A percentile compares a stretch with the other conserved stretches of the same genome.
Evolutionary conservation across 2,888 invertebrate genomes (phyloP).

Genomic region (Andrena minutula): DNA sequence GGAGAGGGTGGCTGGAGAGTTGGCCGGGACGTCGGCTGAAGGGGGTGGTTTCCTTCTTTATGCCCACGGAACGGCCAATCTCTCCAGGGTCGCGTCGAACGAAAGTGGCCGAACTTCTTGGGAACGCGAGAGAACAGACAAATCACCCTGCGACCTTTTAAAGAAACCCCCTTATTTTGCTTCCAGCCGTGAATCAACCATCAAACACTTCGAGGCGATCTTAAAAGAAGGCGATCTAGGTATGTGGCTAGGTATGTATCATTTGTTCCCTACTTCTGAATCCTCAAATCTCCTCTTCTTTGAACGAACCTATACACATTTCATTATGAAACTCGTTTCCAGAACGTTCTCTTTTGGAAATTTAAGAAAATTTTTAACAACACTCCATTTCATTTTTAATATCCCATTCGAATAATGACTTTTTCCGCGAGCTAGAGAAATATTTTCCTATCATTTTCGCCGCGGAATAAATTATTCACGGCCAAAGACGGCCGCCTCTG

Average conservation of each 20-base stretch:
- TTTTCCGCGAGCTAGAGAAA: neutral
- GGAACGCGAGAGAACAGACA: slow-evolving; percentile 62
- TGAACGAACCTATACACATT: too few relatives aligned
- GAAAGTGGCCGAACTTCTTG: slow-evolving; percentile 71
- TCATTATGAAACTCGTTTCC: too few relatives aligned
- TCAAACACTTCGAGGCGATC: slow-evolving; percentile 10
- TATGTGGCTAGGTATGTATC: too few relatives aligned
- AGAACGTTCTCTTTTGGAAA: too few relatives aligned
- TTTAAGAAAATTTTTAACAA: too few relatives aligned
- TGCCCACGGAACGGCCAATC: slow-evolving; percentile 70
- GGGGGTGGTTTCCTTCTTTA: slow-evolving; percentile 71
- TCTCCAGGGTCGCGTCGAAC: slow-evolving; percentile 72
- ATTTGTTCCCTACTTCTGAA: too few relatives aligned
- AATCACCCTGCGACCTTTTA: slow-evolving; percentile 55
- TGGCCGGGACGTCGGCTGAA: slow-evolving; percentile 55
- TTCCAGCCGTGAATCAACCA: slow-evolving; percentile 8
- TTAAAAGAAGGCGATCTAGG: too few relatives aligned
- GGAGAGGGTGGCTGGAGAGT: slow-evolving; percentile 45
- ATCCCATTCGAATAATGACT: neutral
- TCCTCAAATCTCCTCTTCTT: too few relatives aligned
- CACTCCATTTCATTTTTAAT: too few relatives aligned
- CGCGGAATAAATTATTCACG: slow-evolving; percentile 56
- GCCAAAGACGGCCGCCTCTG: slow-evolving; percentile 42
- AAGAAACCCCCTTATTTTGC: slow-evolving; percentile 44
- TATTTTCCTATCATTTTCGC: slow-evolving; percentile 48